phyloP scores from a whole-genome alignment of 2,888 invertebrate species.

The Lampropteryx suffumata region DNA sequence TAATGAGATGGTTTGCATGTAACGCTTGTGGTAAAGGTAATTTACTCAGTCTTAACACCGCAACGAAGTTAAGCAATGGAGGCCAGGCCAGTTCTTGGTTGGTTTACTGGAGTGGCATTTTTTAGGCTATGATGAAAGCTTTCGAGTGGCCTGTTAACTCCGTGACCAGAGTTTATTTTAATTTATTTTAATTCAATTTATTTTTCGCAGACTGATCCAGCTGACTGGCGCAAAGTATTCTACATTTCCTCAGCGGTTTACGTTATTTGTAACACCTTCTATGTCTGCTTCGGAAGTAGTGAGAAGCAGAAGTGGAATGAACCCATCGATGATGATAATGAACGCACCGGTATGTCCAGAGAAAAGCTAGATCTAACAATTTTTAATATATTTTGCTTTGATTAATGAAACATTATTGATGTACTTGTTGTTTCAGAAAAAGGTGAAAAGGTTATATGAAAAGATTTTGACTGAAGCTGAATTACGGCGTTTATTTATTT shows the following conservation, averaged over 20 bases:
- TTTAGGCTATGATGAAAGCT: too few species aligned
- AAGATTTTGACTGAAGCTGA: background rate
- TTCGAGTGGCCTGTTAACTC: too few species aligned
- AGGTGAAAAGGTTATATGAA: conserved; percentile 5
- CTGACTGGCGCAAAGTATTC: conserved; percentile 88
- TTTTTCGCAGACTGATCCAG: conserved; percentile 77
- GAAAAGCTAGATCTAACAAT: background rate
- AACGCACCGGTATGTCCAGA: conserved; percentile 11
- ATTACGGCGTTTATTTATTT: background rate
- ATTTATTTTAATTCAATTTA: too few species aligned
- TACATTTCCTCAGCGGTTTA: conserved; percentile 87
- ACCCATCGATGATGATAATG: conserved; percentile 23
- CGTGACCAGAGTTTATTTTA: too few species aligned
- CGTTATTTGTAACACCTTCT: conserved; percentile 84
- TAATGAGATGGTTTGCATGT: too few species aligned
- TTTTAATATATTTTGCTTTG: too few species aligned
- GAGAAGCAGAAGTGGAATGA: conserved; percentile 88
- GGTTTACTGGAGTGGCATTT: too few species aligned
- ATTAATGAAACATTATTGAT: background rate
- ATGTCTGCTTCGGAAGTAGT: conserved; percentile 86
- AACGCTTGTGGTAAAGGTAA: too few species aligned
- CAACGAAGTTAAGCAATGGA: too few species aligned
- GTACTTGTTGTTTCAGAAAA: conserved; percentile 14
- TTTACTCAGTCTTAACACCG: too few species aligned
- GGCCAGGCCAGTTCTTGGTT: too few species aligned